Base-by-base conservation (phyloP, 2,113 vertebrate species). In the Eurypyga helias region DNA sequence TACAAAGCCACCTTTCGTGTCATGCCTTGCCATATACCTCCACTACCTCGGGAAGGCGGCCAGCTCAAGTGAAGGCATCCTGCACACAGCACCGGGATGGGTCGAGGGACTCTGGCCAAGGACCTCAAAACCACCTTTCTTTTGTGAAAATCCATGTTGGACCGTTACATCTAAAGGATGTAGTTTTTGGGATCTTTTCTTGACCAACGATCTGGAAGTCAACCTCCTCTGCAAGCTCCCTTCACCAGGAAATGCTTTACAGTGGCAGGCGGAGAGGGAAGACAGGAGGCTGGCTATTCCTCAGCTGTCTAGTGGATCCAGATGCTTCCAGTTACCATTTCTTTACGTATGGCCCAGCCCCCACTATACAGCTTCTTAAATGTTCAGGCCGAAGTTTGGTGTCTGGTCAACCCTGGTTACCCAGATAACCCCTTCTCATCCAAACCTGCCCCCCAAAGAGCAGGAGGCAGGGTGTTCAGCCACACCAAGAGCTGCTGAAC, bases 81-180 rank as follows among this genome's bases (percentile, higher is more conserved):
- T 36, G 58, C 33, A 48, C 0, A 28, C 8, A 29, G 45, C 26
- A 34, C 9, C 41, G 60, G 16, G 70, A 83, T 3, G 9, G 13
- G 7, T 43, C 36, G 36, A 73, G 64, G 31, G 66, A 31, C 36
- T 72, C 73, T 46, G 20, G 29, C 28, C 17, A 43, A 51, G 55
- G 46, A 77, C 43, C 31, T 51, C 46, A 58, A 75, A 83, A 81
- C 2, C 4, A 15, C 17, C 8, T 84, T 61, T 46, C 75, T 76
- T 78, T 38, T 58, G 11, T 58, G 28, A 33, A 86, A 81, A 58
- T 62, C 36, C 49, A 8, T 57, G 41, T n/a, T 78, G 60, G 41
- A 19, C 31, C 26, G 16, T 73, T 57, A 29, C 23, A 23, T 45
- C 23, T 8, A 24, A 61, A 11, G 3, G 25, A 4, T 0, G 0